A percentile compares a stretch with the other conserved stretches of the same genome.
These are phyloP conservation scores for Steatornis caripensis DNA, from an alignment of 2,113 vertebrate genomes.

Conservation along the genomic window DNA sequence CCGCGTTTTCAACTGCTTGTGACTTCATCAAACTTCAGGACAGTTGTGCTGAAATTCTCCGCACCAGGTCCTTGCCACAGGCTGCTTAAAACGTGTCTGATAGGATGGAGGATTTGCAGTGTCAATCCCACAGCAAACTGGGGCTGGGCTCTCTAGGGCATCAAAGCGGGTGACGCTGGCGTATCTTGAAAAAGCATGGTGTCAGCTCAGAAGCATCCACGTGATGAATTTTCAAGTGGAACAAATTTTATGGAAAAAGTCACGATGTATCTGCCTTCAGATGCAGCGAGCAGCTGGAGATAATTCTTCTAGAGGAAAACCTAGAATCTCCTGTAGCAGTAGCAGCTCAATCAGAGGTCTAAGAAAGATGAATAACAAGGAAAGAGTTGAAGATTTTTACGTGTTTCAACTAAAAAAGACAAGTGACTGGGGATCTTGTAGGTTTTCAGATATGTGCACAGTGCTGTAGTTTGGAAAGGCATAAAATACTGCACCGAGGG, in stretches of 20 bases:
- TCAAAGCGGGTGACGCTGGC: not conserved
- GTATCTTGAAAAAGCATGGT: not conserved
- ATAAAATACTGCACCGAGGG: not conserved
- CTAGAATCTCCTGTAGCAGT: not conserved
- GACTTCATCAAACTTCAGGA: not conserved
- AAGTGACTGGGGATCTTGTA: not conserved
- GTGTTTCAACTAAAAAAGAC: not conserved
- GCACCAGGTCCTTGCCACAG: not conserved
- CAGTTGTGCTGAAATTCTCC: not conserved
- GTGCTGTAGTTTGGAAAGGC: not conserved
- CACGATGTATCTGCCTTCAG: not conserved
- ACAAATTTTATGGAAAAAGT: not conserved
- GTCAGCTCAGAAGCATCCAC: not conserved
- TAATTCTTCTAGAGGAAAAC: not conserved
- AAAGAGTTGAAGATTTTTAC: not conserved
- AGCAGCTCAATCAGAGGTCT: not conserved
- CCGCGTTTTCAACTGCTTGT: not conserved
- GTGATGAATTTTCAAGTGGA: not conserved
- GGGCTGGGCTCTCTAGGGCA: not conserved
- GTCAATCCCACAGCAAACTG: not conserved
- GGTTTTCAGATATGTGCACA: not conserved
- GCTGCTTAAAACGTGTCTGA: not conserved
- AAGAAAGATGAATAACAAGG: not conserved
- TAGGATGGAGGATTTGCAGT: not conserved
- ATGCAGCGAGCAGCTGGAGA: not conserved